These are phyloP conservation scores for Hemicrepidius hirtus DNA, from an alignment of 2,888 invertebrate genomes.

Conservation along the genomic window DNA sequence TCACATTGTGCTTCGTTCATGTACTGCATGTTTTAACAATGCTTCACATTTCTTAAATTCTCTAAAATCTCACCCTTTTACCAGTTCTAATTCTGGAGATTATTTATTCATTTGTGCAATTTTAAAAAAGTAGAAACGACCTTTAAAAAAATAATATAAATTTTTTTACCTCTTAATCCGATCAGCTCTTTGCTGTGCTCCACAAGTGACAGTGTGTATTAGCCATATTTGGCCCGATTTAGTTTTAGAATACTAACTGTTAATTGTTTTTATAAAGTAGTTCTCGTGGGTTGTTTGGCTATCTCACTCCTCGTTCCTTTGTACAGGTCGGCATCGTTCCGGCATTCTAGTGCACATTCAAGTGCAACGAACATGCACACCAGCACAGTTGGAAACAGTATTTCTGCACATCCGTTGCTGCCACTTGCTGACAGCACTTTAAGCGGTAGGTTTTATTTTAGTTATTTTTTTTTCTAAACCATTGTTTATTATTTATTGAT, in stretches of 20 bases:
- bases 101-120: constrained; percentile 5
- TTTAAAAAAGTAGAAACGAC: constrained; percentile 42
- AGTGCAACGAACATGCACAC: constrained; percentile 81
- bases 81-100: background rate
- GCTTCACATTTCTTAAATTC: constrained; percentile 10
- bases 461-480: constrained; percentile 34
- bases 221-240: constrained; percentile 30
- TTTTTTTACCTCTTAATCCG: constrained; percentile 45
- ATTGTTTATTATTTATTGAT: constrained; percentile 26
- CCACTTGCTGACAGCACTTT: constrained; percentile 83
- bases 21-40: constrained; percentile 38
- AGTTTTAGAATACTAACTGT: constrained; percentile 57
- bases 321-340: constrained; percentile 96
- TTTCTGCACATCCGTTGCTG: constrained; percentile 95
- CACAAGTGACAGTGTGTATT: constrained; percentile 57
- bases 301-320: constrained; percentile 71
- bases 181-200: constrained; percentile 66
- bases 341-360: constrained; percentile 84
- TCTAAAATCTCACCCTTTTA: background rate
- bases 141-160: constrained; percentile 4
- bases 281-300: constrained; percentile 50
- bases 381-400: constrained; percentile 87
- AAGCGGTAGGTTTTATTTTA: constrained; percentile 72
- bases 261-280: constrained; percentile 57
- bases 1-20: constrained; percentile 51